phyloP scores from a whole-genome alignment of 2,797 vertebrate genomes.

The Knipowitschia caucasica region DNA sequence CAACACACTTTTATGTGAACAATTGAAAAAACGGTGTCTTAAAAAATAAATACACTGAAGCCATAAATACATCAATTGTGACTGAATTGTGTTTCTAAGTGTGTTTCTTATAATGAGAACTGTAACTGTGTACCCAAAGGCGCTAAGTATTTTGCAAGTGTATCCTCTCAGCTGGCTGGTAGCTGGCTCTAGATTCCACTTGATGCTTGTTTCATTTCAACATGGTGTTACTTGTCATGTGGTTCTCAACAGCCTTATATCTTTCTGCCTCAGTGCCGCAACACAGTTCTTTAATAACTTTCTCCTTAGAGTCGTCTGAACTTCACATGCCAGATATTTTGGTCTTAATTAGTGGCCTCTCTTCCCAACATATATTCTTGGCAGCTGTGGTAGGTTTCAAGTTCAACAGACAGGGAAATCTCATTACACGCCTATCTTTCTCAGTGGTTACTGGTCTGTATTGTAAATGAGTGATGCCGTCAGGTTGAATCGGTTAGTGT shows the following conservation, averaged over 20 bases:
- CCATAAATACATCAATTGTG: neutral
- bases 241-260: slow-evolving; percentile 1
- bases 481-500: slow-evolving; percentile 11
- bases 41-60: neutral
- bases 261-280: slow-evolving; percentile 7
- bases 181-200: neutral
- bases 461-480: slow-evolving; percentile 15
- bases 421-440: neutral
- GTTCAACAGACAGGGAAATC: neutral
- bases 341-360: slow-evolving; percentile 21
- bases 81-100: neutral
- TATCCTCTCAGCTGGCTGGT: slow-evolving; percentile 9
- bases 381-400: slow-evolving; percentile 5
- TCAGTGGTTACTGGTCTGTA: slow-evolving; percentile 6
- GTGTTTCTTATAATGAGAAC: too few relatives aligned
- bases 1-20: neutral
- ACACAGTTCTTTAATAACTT: slow-evolving; percentile 10
- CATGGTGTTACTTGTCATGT: slow-evolving; percentile 8
- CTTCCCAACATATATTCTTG: slow-evolving; percentile 7
- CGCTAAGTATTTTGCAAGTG: neutral
- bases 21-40: too few relatives aligned
- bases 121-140: neutral
- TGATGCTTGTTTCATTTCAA: slow-evolving; percentile 13
- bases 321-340: slow-evolving; percentile 25
- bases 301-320: slow-evolving; percentile 3